Conservation (phyloP, 2,888 invertebrate species). For the Deladenus siricidicola region DNA sequence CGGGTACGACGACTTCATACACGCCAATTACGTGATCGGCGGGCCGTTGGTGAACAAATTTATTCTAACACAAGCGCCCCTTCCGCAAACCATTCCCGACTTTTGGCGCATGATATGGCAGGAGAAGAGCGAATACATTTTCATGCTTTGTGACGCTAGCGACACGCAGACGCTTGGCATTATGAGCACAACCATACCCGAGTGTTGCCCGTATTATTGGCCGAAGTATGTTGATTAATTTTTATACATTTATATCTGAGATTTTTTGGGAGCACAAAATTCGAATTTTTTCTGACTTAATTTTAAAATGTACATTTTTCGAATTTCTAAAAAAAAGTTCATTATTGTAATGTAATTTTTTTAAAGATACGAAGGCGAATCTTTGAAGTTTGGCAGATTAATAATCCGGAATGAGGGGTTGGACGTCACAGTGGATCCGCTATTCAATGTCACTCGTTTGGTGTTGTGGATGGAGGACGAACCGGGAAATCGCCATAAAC, state of each 20-base stretch:
- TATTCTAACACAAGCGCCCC: slow-evolving; percentile 48
- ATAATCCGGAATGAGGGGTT: slow-evolving; percentile 20
- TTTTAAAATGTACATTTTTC: too few species aligned
- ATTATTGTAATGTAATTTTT: not conserved
- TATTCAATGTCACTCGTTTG: slow-evolving; percentile 43
- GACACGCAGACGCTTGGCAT: slow-evolving; percentile 24
- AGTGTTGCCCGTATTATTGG: slow-evolving; percentile 47
- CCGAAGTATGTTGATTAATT: slow-evolving; percentile 26
- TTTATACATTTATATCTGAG: too few species aligned
- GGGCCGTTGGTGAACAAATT: slow-evolving; percentile 48
- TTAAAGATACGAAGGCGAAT: slow-evolving; percentile 24
- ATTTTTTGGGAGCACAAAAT: not conserved
- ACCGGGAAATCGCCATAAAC: slow-evolving; percentile 19
- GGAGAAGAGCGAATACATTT: slow-evolving; percentile 32
- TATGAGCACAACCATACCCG: slow-evolving; percentile 14
- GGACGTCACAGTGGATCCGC: slow-evolving; percentile 35
- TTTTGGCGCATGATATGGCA: slow-evolving; percentile 23
- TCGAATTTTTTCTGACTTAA: too few species aligned
- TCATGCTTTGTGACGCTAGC: slow-evolving; percentile 47
- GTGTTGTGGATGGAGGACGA: slow-evolving; percentile 25
- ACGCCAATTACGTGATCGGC: slow-evolving; percentile 45
- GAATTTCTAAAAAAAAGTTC: not conserved
- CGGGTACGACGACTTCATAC: slow-evolving; percentile 46
- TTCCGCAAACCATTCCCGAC: slow-evolving; percentile 31
- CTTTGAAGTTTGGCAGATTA: slow-evolving; percentile 28